A percentile compares a stretch with the other conserved stretches of the same genome.
phyloP scores from a whole-genome alignment of 2,113 vertebrate genomes.

The Holacanthus passer region DNA sequence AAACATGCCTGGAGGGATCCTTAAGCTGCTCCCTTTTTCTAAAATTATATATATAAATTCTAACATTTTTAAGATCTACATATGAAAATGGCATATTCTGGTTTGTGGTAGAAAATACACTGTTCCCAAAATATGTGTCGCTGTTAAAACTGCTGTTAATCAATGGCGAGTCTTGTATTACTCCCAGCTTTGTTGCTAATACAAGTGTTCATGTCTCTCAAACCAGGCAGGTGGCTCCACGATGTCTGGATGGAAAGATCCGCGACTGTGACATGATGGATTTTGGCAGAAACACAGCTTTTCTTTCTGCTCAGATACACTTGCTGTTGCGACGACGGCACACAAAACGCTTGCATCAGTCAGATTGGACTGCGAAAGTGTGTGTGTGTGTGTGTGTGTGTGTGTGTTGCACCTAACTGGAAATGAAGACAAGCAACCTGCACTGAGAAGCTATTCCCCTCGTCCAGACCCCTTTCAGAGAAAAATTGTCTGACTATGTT shows the following conservation, averaged over 20 bases:
- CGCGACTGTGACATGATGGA: conserved; percentile 44
- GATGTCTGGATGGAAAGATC: conserved; percentile 22
- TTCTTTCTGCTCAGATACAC: conserved; percentile 58
- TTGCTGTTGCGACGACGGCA: conserved; percentile 29
- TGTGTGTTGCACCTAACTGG: conserved; percentile 23
- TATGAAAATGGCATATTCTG: not conserved
- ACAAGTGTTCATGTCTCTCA: conserved; percentile 17
- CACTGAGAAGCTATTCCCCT: conserved; percentile 44
- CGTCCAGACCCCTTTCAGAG: conserved; percentile 27
- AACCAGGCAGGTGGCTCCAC: conserved; percentile 26
- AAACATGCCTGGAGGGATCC: not conserved
- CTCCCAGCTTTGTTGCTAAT: conserved; percentile 13
- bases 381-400: not conserved
- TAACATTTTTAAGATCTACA: not conserved
- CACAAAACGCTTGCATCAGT: conserved; percentile 52
- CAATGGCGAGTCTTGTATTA: not conserved
- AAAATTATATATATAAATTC: too few species aligned
- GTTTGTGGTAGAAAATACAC: not conserved
- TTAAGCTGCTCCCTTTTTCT: not conserved
- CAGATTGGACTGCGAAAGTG: conserved; percentile 38
- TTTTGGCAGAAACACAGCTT: conserved; percentile 49
- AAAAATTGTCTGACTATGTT: conserved; percentile 45
- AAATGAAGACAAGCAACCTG: conserved; percentile 73
- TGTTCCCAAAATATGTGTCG: not conserved
- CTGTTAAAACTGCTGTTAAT: conserved; percentile 11